A percentile compares a stretch with the other conserved stretches of the same genome.
Evolutionary conservation across 2,888 invertebrate genomes (phyloP).

Genomic region (Acanthosepion pharaonis): DNA sequence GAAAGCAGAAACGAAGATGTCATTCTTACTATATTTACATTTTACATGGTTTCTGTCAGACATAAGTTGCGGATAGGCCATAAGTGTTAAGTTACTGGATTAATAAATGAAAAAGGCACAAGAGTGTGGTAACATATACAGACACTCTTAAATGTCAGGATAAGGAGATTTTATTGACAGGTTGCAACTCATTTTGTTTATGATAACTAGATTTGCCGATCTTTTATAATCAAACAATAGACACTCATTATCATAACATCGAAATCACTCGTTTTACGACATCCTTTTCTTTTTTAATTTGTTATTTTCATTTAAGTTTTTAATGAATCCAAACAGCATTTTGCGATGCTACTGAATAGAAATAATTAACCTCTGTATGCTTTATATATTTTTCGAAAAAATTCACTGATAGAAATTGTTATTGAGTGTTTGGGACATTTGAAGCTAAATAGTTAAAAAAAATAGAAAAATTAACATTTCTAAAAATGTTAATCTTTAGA

Average conservation of each 20-base stretch:
- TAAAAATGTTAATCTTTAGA: no score
- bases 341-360: neutral
- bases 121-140: neutral
- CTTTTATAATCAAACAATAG: neutral
- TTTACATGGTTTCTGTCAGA: neutral
- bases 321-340: neutral
- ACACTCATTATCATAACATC: neutral
- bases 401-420: no score
- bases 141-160: neutral
- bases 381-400: neutral
- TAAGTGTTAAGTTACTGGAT: neutral
- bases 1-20: neutral
- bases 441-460: no score
- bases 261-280: neutral
- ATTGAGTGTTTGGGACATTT: no score
- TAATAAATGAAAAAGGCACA: no score
- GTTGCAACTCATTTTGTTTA: neutral
- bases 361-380: neutral
- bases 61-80: neutral
- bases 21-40: neutral
- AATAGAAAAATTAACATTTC: no score
- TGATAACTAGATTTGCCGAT: neutral
- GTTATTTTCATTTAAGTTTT: neutral
- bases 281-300: neutral
- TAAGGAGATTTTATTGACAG: neutral